phyloP scores from a whole-genome alignment of 2,797 vertebrate species.

The Anabacerthia variegaticeps region DNA sequence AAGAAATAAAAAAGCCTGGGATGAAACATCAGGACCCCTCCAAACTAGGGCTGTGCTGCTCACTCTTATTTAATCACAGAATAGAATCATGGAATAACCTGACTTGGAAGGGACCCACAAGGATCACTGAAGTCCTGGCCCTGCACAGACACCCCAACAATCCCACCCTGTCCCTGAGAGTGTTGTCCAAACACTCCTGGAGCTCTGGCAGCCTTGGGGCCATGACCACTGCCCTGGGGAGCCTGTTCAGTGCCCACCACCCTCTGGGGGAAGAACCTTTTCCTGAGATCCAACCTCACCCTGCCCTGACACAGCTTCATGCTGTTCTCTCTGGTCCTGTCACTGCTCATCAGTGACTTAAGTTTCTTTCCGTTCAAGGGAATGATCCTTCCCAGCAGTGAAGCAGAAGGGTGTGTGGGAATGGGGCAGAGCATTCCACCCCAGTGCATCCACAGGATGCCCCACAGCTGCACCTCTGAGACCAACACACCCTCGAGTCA shows the following conservation, averaged over 20 bases:
- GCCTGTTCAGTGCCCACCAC: not conserved
- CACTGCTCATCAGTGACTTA: not conserved
- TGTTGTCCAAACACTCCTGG: rapidly evolving
- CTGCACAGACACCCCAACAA: not conserved
- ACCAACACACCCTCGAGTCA: rapidly evolving
- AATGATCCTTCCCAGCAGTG: not conserved
- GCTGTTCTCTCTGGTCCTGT: not conserved
- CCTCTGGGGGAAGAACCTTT: not conserved
- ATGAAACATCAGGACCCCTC: not conserved
- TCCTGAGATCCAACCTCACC: not conserved
- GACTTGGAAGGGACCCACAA: not conserved
- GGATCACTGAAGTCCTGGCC: not conserved
- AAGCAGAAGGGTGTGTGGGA: not conserved
- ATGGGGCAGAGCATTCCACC: not conserved
- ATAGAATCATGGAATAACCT: not conserved
- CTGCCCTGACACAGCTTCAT: not conserved
- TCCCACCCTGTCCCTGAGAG: not conserved
- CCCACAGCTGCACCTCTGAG: not conserved
- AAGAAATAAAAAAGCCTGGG: not conserved
- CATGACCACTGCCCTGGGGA: not conserved
- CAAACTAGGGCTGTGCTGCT: not conserved
- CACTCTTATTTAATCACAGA: not conserved
- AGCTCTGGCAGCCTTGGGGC: not conserved
- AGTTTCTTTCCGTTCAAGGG: not conserved
- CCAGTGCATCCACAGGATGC: not conserved